Evolutionary conservation across 2,888 invertebrate species (phyloP), one percentile per base, ranked within the genome.

Genomic region (Hydriomena furcata): DNA sequence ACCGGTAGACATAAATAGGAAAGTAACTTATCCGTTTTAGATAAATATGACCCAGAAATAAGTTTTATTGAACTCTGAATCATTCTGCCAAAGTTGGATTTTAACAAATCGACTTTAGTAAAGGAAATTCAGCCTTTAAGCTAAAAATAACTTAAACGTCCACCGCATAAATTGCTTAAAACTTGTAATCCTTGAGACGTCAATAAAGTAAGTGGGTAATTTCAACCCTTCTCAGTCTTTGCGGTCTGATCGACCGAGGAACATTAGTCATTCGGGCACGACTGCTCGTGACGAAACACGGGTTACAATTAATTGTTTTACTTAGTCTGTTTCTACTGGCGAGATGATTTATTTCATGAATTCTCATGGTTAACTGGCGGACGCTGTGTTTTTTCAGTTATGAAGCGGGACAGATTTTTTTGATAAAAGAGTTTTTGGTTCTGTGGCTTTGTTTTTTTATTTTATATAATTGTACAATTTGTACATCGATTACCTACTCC

Each of bases 191-290:
- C 38, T 24, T 48, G 38, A 41, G 28, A 45, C 42, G 53, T 54
- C 49, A 49, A 45, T 49, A 46, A 45, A 41, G 45, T 48, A 32
- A 41, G 44, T 41, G 44, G 43, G 55, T 38, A 47, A 55, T 55
- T 55, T 52, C 27, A 55, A 55, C 55, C 55, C 55, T 52, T 55
- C 55, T 52, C 55, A 48, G 49, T 23, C 8, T 24, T 12, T 42
- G 44, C 44, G 53, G 45, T 45, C 41, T 41, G 41, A 45, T 45
- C 45, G 49, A 41, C 41, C 45, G 24, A 12, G 37, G 25, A 42
- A 42, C 55, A 52, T 55, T 52, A 48, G 32, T 55, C 55, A 55
- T 42, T 46, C 43, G n/a, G 38, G 41, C 34, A 38, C 43, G 43
- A 55, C 43, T 55, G 43, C 41, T 47, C 50, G 50, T 51, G 43